phyloP scores from a whole-genome alignment of 2,888 invertebrate species.

The Scrobipalpa costella region DNA sequence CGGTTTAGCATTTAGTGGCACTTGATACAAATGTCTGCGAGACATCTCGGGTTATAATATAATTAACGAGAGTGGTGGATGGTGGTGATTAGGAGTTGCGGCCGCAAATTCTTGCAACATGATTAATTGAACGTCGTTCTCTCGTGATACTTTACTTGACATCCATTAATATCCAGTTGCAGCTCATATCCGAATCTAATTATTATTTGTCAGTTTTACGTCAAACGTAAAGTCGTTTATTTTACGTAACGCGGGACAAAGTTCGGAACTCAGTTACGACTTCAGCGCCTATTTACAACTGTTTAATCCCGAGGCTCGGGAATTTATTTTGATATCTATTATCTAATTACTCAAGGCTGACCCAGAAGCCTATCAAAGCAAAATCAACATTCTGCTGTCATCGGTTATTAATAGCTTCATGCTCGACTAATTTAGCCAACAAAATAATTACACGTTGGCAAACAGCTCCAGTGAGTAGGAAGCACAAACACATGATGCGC shows the following conservation, averaged over 20 bases:
- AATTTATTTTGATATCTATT: conserved; percentile 14
- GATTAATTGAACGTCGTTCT: conserved; percentile 52
- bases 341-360: conserved; percentile 19
- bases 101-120: conserved; percentile 48
- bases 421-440: conserved; percentile 41
- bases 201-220: conserved; percentile 27
- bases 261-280: background rate
- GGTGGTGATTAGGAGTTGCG: conserved; percentile 46
- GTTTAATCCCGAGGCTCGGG: conserved; percentile 3
- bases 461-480: conserved; percentile 47
- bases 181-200: conserved; percentile 34
- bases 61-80: conserved; percentile 48
- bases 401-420: conserved; percentile 33
- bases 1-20: background rate
- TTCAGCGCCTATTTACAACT: conserved; percentile 4
- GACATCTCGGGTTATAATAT: conserved; percentile 42
- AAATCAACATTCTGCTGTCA: conserved; percentile 22
- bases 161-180: conserved; percentile 36
- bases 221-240: conserved; percentile 12
- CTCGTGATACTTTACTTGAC: conserved; percentile 41
- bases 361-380: conserved; percentile 19
- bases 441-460: conserved; percentile 53
- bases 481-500: conserved; percentile 40
- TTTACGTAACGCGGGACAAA: conserved; percentile 7
- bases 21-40: conserved; percentile 25